Base-by-base conservation (phyloP, 1,140 invertebrate genomes). In the Limonius californicus region DNA sequence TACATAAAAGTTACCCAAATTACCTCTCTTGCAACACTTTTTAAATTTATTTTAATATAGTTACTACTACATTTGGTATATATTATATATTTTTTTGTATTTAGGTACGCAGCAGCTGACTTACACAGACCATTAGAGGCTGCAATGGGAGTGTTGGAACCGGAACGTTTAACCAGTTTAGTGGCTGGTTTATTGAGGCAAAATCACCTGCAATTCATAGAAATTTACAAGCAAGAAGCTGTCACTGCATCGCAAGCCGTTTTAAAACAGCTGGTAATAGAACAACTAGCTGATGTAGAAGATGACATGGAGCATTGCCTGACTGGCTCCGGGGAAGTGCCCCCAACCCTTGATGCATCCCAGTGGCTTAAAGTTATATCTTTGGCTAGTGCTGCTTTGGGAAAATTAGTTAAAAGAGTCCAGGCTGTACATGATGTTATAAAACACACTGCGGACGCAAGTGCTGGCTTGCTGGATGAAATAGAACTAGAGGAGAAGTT, bases 211-310 rank as follows among this genome's bases (percentile, higher is more conserved):
- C 85, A 89, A 67, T 97, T 97, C 77, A 83, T 97, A 47, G 91
- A 96, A 69, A 85, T 85, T 16, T 95, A 94, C 69, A 89, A 90
- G 79, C 88, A 92, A 70, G 95, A 98, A 80, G 88, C 92, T 8
- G 88, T 91, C 61, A 92, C 91, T 42, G 89, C 94, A 15, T 86
- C 97, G 20, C 89, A 93, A 76, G 87, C 94, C 15, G 85, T 90
- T 39, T 86, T 96, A 6, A 97, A 97, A 79, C 93, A 95, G 79
- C 86, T 88, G 64, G 84, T 91, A 27, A 91, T 92, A 68, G 90
- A 92, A 79, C 86, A 89, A 27, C 77, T 92, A 55, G 84, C 86
- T 69, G 83, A 83, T 59, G 83, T 85, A 67, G 87, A 89, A 70
- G 78, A 79, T 50, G 83, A 85, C 62, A 79, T 80, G 35, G 85